These are phyloP conservation scores for Lucinisca nassula DNA, from an alignment of 2,888 invertebrate species.

Conservation along the genomic window DNA sequence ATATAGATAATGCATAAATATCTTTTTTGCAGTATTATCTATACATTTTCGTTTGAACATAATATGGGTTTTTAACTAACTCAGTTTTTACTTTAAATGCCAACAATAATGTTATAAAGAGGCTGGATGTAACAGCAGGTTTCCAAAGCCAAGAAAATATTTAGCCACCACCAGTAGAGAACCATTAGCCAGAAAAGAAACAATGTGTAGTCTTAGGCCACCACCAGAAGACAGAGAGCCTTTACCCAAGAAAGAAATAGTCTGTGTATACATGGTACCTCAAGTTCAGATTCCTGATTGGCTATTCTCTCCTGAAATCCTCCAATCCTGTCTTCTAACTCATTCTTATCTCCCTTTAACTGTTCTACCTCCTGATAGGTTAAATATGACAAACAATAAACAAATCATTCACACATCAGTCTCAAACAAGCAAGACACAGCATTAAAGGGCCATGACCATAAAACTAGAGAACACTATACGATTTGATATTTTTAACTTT, in stretches of 20 bases:
- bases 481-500: too few relatives aligned
- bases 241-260: not conserved
- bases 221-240: not conserved
- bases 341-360: conserved; percentile 20
- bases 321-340: conserved; percentile 56
- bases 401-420: not conserved
- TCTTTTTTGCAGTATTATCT: too few relatives aligned
- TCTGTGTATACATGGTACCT: conserved; percentile 53
- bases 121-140: not conserved
- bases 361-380: conserved; percentile 52
- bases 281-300: conserved; percentile 59
- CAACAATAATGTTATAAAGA: too few relatives aligned
- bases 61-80: too few relatives aligned
- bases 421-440: conserved; percentile 3
- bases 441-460: too few relatives aligned
- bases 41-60: too few relatives aligned
- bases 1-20: too few relatives aligned
- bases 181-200: not conserved
- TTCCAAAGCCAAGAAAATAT: not conserved
- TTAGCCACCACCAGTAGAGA: not conserved
- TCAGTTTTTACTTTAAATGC: too few relatives aligned
- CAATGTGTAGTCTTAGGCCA: not conserved
- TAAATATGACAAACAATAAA: conserved; percentile 42
- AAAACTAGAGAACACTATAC: too few relatives aligned
- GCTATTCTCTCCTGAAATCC: conserved; percentile 56